These are phyloP conservation scores for Neoarius graeffei DNA, from an alignment of 2,113 vertebrate species.

Conservation along the genomic window DNA sequence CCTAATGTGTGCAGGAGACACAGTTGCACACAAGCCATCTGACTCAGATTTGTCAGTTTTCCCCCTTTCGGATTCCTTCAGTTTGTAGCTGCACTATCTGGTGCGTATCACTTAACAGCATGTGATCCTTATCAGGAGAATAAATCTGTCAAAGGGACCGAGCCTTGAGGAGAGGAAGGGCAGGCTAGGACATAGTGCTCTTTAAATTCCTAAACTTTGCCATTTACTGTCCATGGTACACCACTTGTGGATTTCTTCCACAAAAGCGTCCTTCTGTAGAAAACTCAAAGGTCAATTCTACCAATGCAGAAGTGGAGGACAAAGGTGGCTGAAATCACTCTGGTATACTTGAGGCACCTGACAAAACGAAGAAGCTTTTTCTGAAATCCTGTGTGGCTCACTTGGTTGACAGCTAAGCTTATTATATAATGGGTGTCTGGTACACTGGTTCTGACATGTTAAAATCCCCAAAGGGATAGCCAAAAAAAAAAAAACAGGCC, in stretches of 20 bases:
- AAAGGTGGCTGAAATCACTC: constrained; percentile 19
- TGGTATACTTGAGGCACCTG: constrained; percentile 4
- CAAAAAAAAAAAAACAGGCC: constrained; percentile 3
- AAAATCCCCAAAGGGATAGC: constrained; percentile 18
- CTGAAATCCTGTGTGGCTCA: constrained; percentile 13
- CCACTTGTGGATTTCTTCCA: constrained; percentile 6
- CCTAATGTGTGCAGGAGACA: constrained; percentile 39
- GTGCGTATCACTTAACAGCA: constrained; percentile 48
- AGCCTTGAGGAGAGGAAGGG: constrained; percentile 37
- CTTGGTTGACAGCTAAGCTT: constrained; percentile 24
- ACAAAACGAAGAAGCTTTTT: constrained; percentile 24
- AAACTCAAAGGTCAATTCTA: constrained; percentile 37
- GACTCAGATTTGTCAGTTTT: background rate
- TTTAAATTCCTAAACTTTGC: constrained; percentile 39
- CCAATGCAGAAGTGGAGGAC: background rate
- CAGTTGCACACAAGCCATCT: constrained; percentile 33
- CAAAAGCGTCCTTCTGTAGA: background rate
- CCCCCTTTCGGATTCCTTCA: constrained; percentile 21
- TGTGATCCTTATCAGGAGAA: constrained; percentile 47
- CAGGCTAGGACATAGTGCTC: constrained; percentile 41
- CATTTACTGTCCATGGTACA: constrained; percentile 18
- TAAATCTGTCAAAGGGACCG: constrained; percentile 33
- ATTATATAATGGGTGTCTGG: constrained; percentile 30
- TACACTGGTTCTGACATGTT: constrained; percentile 41
- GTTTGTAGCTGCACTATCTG: constrained; percentile 24